phyloP scores from a whole-genome alignment of 2,113 vertebrate species.

The Menura novaehollandiae region DNA sequence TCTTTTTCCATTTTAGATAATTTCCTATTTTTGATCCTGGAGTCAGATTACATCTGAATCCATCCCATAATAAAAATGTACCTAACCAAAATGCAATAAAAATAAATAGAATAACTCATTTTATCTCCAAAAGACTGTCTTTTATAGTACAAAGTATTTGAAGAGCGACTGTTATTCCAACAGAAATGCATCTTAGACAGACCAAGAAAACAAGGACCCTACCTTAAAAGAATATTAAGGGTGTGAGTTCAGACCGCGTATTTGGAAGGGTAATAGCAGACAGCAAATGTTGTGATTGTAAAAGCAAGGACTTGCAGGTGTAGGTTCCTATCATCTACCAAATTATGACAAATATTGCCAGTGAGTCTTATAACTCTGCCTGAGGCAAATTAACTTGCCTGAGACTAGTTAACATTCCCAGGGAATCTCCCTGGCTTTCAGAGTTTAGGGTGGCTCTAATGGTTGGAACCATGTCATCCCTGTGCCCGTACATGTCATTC shows the following conservation, averaged over 20 bases:
- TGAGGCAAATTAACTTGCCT: background rate
- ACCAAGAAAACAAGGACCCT: background rate
- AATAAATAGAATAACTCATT: background rate
- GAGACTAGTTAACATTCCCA: background rate
- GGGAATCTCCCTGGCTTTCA: background rate
- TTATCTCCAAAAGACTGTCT: background rate
- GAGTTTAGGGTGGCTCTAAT: background rate
- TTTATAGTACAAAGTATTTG: background rate
- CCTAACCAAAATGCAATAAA: background rate
- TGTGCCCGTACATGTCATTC: accelerated
- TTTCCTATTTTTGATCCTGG: background rate
- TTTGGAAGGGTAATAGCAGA: background rate
- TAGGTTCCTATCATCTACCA: background rate
- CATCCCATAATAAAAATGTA: background rate
- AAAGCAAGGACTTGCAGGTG: background rate
- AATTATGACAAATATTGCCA: background rate
- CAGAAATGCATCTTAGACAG: background rate
- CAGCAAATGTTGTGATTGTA: background rate
- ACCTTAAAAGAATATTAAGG: background rate
- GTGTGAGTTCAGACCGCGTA: background rate
- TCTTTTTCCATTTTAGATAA: background rate
- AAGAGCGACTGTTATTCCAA: background rate
- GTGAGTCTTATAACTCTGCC: background rate
- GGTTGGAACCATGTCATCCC: background rate
- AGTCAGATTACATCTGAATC: background rate